Base-by-base conservation (phyloP, 2,113 vertebrate species). In the Centrocercus urophasianus region DNA sequence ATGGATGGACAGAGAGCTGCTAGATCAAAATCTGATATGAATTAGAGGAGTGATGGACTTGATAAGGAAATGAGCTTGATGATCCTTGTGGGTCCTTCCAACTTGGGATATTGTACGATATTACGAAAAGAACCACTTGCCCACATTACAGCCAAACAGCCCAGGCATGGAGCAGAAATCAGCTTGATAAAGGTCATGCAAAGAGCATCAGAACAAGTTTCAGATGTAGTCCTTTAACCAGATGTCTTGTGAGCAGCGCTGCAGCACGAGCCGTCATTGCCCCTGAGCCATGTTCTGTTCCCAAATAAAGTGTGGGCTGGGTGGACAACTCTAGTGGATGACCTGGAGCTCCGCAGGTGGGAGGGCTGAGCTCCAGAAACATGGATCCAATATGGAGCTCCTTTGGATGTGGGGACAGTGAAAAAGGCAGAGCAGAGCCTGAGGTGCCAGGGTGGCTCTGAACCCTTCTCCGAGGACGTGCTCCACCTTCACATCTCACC, bases 401-500 rank as follows among this genome's bases (percentile, higher is more conserved):
- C 30, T 14, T 18, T 59, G 36, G 6, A 2, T 7, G 0, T 2
- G 27, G 4, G 3, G 34, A 3, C 5, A 6, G 11, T 2, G 2
- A 22, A 15, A 7, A 10, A 2, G 3, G 6, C 42, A 11, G 48
- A 0, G 6, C 45, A 10, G 54, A 0, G 8, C 19, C 47, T 6
- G 13, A 54, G 84, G 74, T 88, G 89, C 84, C 72, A 80, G 38
- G 54, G 40, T 40, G 47, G 36, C 78, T 78, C 88, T 82, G 93
- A 95, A 77, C 92, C 72, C 84, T 96, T 56, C 89, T 93, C 88
- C 2, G 20, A 92, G 91, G 91, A 95, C 95, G 47, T 42, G 38
- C 92, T 80, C 94, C 96, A 89, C 95, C 96, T 92, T 95, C 93
- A 28, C 74, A 59, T 96, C 89, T 95, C 96, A 94, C 95, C 95